Evolutionary conservation across 2,113 vertebrate genomes (phyloP), one percentile per base, ranked within the genome.

Genomic region (Edolisoma coerulescens): DNA sequence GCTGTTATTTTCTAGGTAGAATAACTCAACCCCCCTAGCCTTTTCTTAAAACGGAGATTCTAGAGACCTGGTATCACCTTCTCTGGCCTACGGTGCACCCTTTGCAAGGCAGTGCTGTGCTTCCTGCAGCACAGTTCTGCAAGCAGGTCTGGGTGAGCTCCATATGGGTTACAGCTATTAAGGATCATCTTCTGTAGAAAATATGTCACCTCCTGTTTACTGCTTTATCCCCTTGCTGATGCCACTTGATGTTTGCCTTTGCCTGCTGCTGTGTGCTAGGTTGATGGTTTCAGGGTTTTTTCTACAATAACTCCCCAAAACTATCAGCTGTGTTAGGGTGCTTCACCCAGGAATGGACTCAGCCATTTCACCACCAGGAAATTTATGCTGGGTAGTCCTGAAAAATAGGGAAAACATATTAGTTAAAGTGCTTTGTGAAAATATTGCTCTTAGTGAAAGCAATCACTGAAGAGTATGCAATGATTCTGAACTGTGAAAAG

Each of bases 211-310:
- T 75, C 56, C 56, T 61, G 26, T 75, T 95, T 83, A 59, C 39
- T 84, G 33, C 18, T 67, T 17, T 96, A 77, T 90, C 57, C 84
- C 69, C 78, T 87, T 90, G 90, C 50, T 96, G 57, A 84, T 81
- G 77, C n/a, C 9, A 6, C 57, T 63, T 60, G 49, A 16, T 70
- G 41, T 84, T 91, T 95, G 75, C 44, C 44, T 52, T 75, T 70
- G 68, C 28, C 41, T 44, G 65, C 68, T 91, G 57, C 81, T 67
- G 45, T 68, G 75, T 2, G 1, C 50, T 33, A 12, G 14, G 83
- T 57, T 95, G 87, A 56, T 89, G 68, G 39, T 87, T 96, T 94
- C 65, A 56, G 86, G 65, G 79, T 80, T 85, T 95, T 95, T 96
- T 80, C 84, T 93, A 28, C 65, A 61, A 5, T 63, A 94, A 83